Percentiles rank a stretch among this genome's conserved stretches.
Conservation (phyloP, 1,140 invertebrate species). For the Leucophenga varia region DNA sequence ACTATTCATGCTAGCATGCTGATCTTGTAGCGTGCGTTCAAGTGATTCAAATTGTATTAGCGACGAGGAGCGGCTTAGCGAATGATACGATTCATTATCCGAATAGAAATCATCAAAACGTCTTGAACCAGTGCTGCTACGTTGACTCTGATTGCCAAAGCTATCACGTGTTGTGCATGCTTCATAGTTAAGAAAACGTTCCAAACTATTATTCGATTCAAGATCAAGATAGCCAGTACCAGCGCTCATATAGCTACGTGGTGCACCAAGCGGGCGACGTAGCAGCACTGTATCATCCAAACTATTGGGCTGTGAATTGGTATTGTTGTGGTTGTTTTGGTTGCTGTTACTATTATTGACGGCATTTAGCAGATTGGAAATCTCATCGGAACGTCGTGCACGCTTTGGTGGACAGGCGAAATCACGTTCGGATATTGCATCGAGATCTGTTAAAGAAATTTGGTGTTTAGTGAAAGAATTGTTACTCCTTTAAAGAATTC, state of each 20-base stretch:
- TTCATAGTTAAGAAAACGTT: constrained; percentile 37
- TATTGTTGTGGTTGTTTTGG: neutral
- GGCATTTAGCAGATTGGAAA: constrained; percentile 1
- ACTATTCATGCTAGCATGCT: constrained; percentile 36
- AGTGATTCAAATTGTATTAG: constrained; percentile 79
- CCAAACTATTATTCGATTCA: constrained; percentile 34
- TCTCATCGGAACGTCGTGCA: constrained; percentile 63
- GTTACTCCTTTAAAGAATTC: neutral
- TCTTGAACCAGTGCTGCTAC: constrained; percentile 33
- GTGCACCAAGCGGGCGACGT: constrained; percentile 21
- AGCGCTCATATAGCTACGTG: too few relatives aligned
- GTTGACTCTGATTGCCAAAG: constrained; percentile 32
- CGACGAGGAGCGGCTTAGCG: constrained; percentile 71
- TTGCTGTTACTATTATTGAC: neutral
- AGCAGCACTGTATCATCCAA: constrained; percentile 39
- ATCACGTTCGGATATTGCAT: constrained; percentile 73
- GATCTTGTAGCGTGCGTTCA: constrained; percentile 45
- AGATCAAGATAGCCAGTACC: constrained; percentile 12
- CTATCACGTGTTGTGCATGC: constrained; percentile 27
- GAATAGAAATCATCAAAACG: constrained; percentile 57
- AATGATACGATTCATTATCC: constrained; percentile 59
- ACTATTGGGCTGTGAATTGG: constrained; percentile 12
- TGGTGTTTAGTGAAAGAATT: neutral
- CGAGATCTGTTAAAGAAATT: constrained; percentile 54
- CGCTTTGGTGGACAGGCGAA: constrained; percentile 77